These are phyloP conservation scores for Dromococcyx pavoninus DNA, from an alignment of 2,797 vertebrate genomes.

Conservation along the genomic window DNA sequence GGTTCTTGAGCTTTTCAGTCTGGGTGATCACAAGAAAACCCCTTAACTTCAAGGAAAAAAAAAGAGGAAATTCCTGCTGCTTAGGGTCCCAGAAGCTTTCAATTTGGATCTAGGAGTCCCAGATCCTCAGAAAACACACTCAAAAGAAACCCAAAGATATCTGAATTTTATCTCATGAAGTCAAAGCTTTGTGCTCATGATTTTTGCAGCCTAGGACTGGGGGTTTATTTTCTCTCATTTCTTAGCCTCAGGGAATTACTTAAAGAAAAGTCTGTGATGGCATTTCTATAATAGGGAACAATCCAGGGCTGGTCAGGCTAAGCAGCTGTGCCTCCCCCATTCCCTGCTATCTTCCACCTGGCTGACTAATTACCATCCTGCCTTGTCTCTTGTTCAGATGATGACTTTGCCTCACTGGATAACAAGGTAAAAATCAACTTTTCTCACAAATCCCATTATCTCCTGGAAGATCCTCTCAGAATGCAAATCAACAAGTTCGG, in stretches of 20 bases:
- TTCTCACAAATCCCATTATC: constrained; percentile 64
- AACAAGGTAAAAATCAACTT: constrained; percentile 65
- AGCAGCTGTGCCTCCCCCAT: background rate
- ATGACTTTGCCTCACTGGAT: constrained; percentile 9
- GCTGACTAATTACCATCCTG: constrained; percentile 31
- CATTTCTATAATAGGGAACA: constrained; percentile 2
- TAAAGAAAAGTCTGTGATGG: constrained; percentile 3
- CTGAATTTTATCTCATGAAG: background rate
- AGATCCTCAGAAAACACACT: background rate
- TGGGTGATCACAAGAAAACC: background rate
- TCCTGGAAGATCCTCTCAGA: constrained; percentile 3
- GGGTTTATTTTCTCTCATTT: constrained; percentile 30
- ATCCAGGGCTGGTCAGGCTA: background rate
- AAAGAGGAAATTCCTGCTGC: background rate
- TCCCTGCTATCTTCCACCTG: constrained; percentile 15
- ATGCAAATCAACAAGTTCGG: constrained; percentile 61
- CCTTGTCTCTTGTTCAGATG: background rate
- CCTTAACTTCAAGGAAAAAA: background rate
- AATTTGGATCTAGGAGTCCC: background rate
- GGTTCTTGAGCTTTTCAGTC: background rate
- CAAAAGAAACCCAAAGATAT: background rate
- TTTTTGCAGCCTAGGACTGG: background rate
- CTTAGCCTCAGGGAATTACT: background rate
- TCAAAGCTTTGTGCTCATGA: background rate
- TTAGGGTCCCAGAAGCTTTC: background rate